phyloP scores from a whole-genome alignment of 2,888 invertebrate species.

The Galeruca laticollis region DNA sequence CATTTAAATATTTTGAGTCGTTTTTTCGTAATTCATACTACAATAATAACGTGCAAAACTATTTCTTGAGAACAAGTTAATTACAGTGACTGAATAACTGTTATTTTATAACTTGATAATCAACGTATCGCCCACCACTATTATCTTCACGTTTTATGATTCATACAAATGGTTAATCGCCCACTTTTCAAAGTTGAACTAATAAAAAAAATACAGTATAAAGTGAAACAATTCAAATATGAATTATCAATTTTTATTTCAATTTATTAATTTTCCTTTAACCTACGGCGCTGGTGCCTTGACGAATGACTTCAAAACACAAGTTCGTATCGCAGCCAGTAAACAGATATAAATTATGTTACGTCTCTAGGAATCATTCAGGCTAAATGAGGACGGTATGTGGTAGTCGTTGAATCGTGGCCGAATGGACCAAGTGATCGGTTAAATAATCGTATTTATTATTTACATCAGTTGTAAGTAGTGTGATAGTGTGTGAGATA shows the following conservation, averaged over 20 bases:
- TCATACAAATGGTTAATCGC: too few species aligned
- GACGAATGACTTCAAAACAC: neutral
- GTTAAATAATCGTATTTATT: neutral
- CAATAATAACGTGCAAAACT: too few species aligned
- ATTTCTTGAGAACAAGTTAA: too few species aligned
- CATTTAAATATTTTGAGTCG: too few species aligned
- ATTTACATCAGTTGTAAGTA: neutral
- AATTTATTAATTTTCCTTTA: neutral
- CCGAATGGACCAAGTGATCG: neutral
- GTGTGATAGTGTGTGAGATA: conserved; percentile 1
- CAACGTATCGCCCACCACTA: too few species aligned
- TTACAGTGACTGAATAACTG: too few species aligned
- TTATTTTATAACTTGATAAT: too few species aligned
- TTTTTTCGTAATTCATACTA: too few species aligned
- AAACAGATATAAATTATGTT: conserved; percentile 8
- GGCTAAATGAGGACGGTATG: neutral
- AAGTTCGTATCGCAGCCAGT: neutral
- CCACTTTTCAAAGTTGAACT: too few species aligned
- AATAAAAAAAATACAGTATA: neutral
- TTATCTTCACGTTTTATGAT: too few species aligned
- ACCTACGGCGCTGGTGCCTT: neutral
- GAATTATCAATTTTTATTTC: neutral
- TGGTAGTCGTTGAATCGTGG: neutral
- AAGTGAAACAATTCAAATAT: neutral
- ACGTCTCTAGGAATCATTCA: neutral